A percentile compares a stretch with the other conserved stretches of the same genome.
Conservation (phyloP, 2,888 invertebrate genomes). For the Penaeus monodon region DNA sequence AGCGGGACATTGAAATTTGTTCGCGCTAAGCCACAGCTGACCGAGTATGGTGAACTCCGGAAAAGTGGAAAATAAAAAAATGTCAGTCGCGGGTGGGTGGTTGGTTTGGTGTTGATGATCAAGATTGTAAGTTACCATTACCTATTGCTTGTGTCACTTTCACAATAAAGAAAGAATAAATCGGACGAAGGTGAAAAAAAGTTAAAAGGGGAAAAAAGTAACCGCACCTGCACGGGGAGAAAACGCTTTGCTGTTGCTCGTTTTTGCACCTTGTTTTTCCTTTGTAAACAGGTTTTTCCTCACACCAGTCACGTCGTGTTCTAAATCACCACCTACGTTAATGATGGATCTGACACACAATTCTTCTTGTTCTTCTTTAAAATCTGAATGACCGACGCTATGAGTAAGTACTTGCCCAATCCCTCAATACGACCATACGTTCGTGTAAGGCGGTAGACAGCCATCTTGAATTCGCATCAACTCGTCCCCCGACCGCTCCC, state of each 20-base stretch:
- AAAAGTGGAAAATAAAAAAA: constrained; percentile 26
- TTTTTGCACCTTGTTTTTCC: constrained; percentile 1
- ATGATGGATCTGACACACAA: neutral
- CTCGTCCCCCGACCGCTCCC: too few species aligned
- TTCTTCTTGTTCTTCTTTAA: neutral
- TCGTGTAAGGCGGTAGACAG: too few species aligned
- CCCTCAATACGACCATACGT: too few species aligned
- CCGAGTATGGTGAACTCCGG: constrained; percentile 25
- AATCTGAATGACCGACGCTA: constrained; percentile 33
- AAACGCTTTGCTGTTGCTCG: too few species aligned
- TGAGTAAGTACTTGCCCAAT: constrained; percentile 27
- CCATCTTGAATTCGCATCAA: too few species aligned
- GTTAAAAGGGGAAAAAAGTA: too few species aligned
- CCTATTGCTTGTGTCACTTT: constrained; percentile 13
- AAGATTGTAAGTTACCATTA: constrained; percentile 31
- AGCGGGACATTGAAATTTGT: neutral
- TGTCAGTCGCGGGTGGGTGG: constrained; percentile 18
- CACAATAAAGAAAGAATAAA: neutral
- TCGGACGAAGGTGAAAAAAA: neutral
- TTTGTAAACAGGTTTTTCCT: constrained; percentile 11
- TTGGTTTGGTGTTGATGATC: constrained; percentile 5
- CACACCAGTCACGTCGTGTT: neutral
- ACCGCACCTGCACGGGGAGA: neutral
- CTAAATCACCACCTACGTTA: neutral
- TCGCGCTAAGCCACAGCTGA: neutral